phyloP scores from a whole-genome alignment of 2,888 invertebrate genomes.

The Uropetala carovei region DNA sequence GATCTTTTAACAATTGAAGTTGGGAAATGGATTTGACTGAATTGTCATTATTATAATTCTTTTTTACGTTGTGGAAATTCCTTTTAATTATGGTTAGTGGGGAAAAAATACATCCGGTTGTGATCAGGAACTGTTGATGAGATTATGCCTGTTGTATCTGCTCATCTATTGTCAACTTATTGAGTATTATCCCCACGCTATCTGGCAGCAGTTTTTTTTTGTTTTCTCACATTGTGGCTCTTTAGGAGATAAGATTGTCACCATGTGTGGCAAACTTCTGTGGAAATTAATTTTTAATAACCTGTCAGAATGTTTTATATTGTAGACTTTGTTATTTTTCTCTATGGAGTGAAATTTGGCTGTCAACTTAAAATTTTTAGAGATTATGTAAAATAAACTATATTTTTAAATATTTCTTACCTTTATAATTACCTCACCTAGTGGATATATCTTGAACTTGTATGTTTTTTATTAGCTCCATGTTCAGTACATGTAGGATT shows the following conservation, averaged over 20 bases:
- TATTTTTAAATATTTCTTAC: constrained; percentile 56
- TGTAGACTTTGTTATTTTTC: constrained; percentile 55
- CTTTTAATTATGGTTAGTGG: constrained; percentile 29
- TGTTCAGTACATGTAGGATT: no score
- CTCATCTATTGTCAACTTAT: background rate
- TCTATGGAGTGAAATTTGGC: constrained; percentile 54
- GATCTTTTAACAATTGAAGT: background rate
- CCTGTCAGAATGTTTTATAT: constrained; percentile 58
- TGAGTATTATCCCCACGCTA: background rate
- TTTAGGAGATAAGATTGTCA: constrained; percentile 15
- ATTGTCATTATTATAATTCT: background rate
- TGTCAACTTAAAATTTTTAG: constrained; percentile 63
- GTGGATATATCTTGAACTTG: no score
- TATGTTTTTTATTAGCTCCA: no score
- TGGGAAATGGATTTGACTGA: background rate
- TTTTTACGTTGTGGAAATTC: background rate
- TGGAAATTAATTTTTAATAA: constrained; percentile 42
- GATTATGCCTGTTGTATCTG: background rate
- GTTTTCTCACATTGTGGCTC: constrained; percentile 6
- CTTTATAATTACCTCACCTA: background rate
- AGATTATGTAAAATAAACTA: constrained; percentile 54
- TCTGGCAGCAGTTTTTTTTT: constrained; percentile 44
- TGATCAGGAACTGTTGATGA: constrained; percentile 22
- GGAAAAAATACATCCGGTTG: constrained; percentile 21
- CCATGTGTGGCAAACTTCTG: constrained; percentile 20